Base-by-base conservation (phyloP, 2,888 invertebrate genomes). In the Drosophila buzzatii region DNA sequence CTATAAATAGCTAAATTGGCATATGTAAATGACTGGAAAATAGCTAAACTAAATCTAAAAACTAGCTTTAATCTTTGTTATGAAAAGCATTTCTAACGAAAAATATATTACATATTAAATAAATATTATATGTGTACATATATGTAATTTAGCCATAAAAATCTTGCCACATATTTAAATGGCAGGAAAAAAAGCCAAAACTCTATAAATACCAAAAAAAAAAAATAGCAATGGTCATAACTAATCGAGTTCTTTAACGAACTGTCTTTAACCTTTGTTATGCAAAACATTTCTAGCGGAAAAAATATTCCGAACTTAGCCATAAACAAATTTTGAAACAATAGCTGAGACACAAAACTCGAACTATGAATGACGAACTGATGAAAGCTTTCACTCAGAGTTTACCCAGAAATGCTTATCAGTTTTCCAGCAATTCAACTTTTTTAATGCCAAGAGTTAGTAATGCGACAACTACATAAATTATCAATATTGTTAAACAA, bases 21-120 rank as follows among this genome's bases (percentile, higher is more conserved):
- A 35, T 31, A 10, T 44, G 51, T 35, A 58, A 58, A 45, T 45
- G n/a, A n/a, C 35, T 45, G 14, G 27, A 49, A 47, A 58, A 47
- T 27, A 27, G 37, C 37, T 47, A 59, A 20, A 35, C 5, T 23
- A 33, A 16, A 23, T 12, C 4, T 14, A 35, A n/a, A 47, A 47
- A 16, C 27, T 4, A 47, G 23, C 20, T 35, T 10, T 12, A 35
- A 35, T 12, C 12, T 35, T 35, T 35, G 3, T 35, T 12, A 35
- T 12, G 35, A 3, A 10, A 35, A 35, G 12, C 4, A 35, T 35
- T 35, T 35, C 10, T 35, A 35, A 10, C 35, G 4, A 3, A 35
- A 35, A 35, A 35, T 3, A 35, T 35, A 35, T 10, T 10, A 5
- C 9, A 27, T 27, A 27, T 27, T 6, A 27, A 1, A 27, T 27